Evolutionary conservation across 2,888 invertebrate species (phyloP), one percentile per base, ranked within the genome.

Genomic region (Toxonevra muliebris): DNA sequence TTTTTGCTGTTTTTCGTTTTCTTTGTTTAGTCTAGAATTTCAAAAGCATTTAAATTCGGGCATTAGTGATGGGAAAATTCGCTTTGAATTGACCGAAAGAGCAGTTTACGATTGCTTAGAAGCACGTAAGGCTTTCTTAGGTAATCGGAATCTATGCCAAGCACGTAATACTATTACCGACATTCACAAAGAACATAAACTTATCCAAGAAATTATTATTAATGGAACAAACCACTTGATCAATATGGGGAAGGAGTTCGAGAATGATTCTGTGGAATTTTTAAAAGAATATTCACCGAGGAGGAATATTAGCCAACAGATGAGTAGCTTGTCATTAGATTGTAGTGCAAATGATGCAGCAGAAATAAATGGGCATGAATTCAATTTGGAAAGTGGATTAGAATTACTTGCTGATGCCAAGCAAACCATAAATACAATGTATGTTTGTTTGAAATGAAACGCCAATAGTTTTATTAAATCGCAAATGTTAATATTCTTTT

Each of bases 131-230:
- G 52, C 54, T 10, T 58, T 70, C 2, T 50, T 71, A 0, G 43
- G 12, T 0, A 59, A 50, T n/a, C 17, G 54, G n/a, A 59, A 67
- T 17, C 69, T 61, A 42, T 68, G 19, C 50, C 57, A 53, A 42
- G 40, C 71, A 3, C 70, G 68, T 59, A 48, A 43, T 41, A 61
- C 62, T 9, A 60, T 73, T n/a, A 54, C 66, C n/a, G 42, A 43
- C 0, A 40, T 74, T 5, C 74, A 77, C 20, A 15, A 43, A 3
- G 73, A 74, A 12, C 78, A 72, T 10, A 0, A 0, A 0, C 58
- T 41, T 55, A 69, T 77, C 17, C 4, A 15, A 17, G 45, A 15
- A 40, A 50, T 65, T 40, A 17, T 71, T 5, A 1, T 9, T 0
- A 70, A 50, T 7, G 70, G 70, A 0, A 1, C 17, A 0, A 4